A percentile compares a stretch with the other conserved stretches of the same genome.
Conservation (phyloP, 2,888 invertebrate genomes). For the Thysanoteuthis rhombus region DNA sequence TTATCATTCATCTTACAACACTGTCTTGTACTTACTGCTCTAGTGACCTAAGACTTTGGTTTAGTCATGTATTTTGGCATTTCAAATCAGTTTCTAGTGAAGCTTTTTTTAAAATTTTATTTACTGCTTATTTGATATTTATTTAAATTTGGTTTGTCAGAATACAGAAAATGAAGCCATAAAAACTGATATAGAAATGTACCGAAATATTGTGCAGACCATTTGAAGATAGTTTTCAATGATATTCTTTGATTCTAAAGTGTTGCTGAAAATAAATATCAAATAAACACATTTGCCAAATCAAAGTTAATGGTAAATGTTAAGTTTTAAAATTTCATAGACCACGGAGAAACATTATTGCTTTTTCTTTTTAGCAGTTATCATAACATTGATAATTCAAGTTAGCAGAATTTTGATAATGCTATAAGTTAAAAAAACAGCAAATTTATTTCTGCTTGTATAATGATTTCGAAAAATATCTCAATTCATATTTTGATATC, state of each 20-base stretch:
- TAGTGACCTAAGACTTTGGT: too few species aligned
- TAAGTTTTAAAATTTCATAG: not conserved
- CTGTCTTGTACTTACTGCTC: not conserved
- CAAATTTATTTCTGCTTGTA: not conserved
- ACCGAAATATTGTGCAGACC: not conserved
- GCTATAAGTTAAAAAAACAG: not conserved
- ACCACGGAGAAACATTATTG: not conserved
- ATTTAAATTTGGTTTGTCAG: not conserved
- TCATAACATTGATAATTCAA: not conserved
- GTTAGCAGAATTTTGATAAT: not conserved
- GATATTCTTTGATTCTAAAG: not conserved
- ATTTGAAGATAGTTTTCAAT: not conserved
- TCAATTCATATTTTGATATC: not conserved
- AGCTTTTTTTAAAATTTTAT: not conserved
- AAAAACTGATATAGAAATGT: not conserved
- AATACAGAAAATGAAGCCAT: not conserved
- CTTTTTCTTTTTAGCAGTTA: not conserved
- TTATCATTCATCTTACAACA: not conserved
- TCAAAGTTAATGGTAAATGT: not conserved
- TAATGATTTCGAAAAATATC: not conserved
- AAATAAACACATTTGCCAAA: not conserved
- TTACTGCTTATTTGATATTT: not conserved
- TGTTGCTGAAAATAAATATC: not conserved
- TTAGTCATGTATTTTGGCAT: not conserved
- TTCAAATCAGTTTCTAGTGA: not conserved